Base-by-base conservation (phyloP, 37 sponge, comb jelly and placozoan genomes). In the Crambe crambe region DNA sequence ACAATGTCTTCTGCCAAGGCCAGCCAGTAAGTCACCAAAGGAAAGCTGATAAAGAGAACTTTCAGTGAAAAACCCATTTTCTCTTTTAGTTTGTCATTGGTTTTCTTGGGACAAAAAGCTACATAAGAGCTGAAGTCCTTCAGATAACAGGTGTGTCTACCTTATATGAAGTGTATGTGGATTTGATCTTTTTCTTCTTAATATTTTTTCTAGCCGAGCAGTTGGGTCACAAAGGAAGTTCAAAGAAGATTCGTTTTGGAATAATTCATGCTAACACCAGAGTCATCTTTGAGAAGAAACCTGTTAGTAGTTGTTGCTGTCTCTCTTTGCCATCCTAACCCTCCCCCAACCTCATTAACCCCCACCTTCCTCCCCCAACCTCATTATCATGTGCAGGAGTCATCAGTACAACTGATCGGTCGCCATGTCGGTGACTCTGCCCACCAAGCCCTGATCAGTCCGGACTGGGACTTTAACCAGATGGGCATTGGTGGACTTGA, bases 401-500 rank as follows among this genome's bases (percentile, higher is more conserved):
- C 90, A 9, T 35, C 80, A 25, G 68, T 93, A 0, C 87, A 86
- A 35, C 91, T 93, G 42, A 85, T 85, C 61, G 95, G 95, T 8
- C 54, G 84, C n/a, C 62, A 66, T 47, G 78, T 44, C 56, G 94
- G 58, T 27, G 77, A 82, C 70, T 82, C 83, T 17, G 88, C 89
- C 17, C 81, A 77, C 8, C 29, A 47, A 3, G 68, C 94, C 39
- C 74, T 99, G 40, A 99, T 99, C 71, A 96, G 92, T 62, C 97
- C 99, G 1, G 93, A 94, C 80, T 96, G 95, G 97, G 92, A 99
- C 82, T 99, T 99, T 73, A 85, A 83, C 35, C 71, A 88, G 61
- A 96, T 99, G 95, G 99, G 97, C 1, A 99, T 99, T 63, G 99
- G 99, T 6, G 99, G 99, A 41, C 85, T 99, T 38, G 88, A 92